Conservation (phyloP, 2,888 invertebrate genomes). For the Apotomis betuletana region DNA sequence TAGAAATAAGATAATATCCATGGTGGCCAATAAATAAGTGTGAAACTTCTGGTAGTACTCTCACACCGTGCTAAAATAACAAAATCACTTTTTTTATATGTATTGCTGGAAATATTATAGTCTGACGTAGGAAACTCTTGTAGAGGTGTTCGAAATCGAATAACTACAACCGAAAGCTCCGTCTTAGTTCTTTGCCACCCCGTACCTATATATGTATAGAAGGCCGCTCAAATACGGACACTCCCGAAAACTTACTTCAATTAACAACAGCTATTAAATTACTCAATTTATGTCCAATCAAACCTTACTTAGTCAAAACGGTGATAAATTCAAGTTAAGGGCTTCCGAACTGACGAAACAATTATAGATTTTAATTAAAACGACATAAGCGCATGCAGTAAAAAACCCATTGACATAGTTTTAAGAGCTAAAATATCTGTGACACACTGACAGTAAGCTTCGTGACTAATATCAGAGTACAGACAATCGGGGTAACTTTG, state of each 20-base stretch:
- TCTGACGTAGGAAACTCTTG: too few species aligned
- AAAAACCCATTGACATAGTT: constrained; percentile 42
- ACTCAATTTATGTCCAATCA: constrained; percentile 30
- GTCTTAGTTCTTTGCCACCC: too few species aligned
- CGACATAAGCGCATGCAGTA: constrained; percentile 24
- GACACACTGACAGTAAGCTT: neutral
- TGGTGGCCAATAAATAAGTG: too few species aligned
- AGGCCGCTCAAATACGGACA: neutral
- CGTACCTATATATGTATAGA: too few species aligned
- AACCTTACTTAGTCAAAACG: constrained; percentile 21
- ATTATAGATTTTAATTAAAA: constrained; percentile 39
- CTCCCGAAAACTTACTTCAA: neutral
- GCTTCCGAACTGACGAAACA: constrained; percentile 33
- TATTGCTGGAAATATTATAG: too few species aligned
- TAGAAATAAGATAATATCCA: too few species aligned
- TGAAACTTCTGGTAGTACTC: too few species aligned
- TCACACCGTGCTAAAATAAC: too few species aligned
- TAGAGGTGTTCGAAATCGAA: too few species aligned
- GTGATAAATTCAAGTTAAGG: constrained; percentile 26
- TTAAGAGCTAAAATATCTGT: constrained; percentile 14
- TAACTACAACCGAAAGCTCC: too few species aligned
- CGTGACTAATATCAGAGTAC: neutral
- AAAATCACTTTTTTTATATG: too few species aligned
- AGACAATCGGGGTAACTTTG: too few species aligned
- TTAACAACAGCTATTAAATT: constrained; percentile 15